Conservation (phyloP, 2,113 vertebrate species). For the Talpa occidentalis region DNA sequence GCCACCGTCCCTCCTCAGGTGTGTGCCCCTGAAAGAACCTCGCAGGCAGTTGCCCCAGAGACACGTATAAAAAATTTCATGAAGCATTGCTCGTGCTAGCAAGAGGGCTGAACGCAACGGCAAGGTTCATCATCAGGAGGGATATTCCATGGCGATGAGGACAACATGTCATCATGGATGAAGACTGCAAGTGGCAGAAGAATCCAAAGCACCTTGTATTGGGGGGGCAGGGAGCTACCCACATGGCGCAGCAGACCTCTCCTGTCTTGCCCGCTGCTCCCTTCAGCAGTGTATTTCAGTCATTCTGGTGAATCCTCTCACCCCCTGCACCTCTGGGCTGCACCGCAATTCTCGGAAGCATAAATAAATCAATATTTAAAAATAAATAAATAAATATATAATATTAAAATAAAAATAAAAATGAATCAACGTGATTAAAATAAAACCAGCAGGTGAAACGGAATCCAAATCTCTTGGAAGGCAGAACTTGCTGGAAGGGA, state of each 20-base stretch:
- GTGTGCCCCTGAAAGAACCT: neutral
- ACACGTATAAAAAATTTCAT: neutral
- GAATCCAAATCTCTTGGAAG: neutral
- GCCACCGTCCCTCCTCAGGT: no score
- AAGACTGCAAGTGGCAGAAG: neutral
- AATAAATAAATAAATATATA: no score
- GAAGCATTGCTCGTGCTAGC: neutral
- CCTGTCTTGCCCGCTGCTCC: no score
- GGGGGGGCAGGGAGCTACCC: neutral
- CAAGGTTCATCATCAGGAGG: neutral
- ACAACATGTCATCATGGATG: neutral
- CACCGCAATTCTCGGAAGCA: no score
- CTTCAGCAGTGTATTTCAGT: no score
- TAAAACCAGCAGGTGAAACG: conserved; percentile 17
- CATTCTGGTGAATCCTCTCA: no score
- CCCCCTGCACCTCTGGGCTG: no score
- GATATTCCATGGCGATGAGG: neutral
- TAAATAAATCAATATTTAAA: no score
- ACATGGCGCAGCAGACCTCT: no score
- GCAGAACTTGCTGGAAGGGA: neutral
- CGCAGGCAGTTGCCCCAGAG: neutral
- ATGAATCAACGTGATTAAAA: conserved; percentile 27
- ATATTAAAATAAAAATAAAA: no score
- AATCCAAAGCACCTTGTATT: neutral
- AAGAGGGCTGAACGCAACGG: neutral